These are phyloP conservation scores for Onychomys torridus DNA, from an alignment of 2,797 vertebrate genomes.

Conservation along the genomic window DNA sequence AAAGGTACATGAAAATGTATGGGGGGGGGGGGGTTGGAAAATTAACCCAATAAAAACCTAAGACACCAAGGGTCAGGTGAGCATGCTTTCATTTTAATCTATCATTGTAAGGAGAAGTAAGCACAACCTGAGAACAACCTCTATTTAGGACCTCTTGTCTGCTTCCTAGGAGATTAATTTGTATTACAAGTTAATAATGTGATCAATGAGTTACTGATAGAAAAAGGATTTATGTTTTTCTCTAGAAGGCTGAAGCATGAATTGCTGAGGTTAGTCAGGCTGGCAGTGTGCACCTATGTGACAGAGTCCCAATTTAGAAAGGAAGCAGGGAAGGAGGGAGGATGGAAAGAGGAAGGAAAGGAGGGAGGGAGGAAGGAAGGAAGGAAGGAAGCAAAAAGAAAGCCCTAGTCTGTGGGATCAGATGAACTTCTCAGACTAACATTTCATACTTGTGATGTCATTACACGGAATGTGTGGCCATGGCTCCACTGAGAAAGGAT, in stretches of 20 bases:
- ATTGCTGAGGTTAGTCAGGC: neutral
- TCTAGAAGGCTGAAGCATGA: neutral
- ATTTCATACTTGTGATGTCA: neutral
- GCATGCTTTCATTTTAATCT: neutral
- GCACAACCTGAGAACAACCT: neutral
- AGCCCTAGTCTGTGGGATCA: neutral
- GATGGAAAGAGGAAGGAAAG: too few relatives aligned
- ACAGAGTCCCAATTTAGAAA: neutral
- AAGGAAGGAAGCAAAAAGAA: accelerated
- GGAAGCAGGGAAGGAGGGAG: accelerated
- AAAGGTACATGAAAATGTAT: neutral
- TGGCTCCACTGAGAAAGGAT: neutral
- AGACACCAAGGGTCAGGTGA: neutral
- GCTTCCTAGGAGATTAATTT: neutral
- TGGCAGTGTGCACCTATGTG: neutral
- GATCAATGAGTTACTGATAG: neutral
- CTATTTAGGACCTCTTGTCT: neutral
- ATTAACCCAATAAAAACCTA: neutral
- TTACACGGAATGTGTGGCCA: neutral
- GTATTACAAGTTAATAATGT: neutral
- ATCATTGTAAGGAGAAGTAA: neutral
- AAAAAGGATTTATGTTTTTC: neutral
- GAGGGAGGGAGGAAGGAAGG: neutral
- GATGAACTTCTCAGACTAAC: neutral
- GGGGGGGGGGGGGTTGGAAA: too few relatives aligned